These are phyloP conservation scores for Drosophila pseudotalamancana DNA, from an alignment of 2,888 invertebrate genomes.

Conservation along the genomic window DNA sequence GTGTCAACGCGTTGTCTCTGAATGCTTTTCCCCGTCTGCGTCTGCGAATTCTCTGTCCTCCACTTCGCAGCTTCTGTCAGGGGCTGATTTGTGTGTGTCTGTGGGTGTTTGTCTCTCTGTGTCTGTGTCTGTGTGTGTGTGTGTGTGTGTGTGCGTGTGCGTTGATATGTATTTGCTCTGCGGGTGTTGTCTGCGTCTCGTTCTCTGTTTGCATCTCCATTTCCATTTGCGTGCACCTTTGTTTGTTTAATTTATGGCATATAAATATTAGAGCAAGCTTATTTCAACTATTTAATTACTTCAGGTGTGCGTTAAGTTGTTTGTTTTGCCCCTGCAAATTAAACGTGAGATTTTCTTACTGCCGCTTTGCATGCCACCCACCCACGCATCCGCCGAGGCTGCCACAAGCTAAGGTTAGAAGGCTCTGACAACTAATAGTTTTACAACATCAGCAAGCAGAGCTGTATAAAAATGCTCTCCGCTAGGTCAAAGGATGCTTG, in stretches of 20 bases:
- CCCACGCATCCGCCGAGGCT: not conserved
- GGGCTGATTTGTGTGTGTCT: not conserved
- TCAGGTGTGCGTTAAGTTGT: conserved; percentile 59
- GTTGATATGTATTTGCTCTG: conserved; percentile 12
- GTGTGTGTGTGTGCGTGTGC: not conserved
- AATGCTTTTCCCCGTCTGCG: not conserved
- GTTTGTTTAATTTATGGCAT: conserved; percentile 76
- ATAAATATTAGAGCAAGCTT: conserved; percentile 74
- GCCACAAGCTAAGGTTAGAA: conserved; percentile 6
- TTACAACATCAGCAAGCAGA: conserved; percentile 10
- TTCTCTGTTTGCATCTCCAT: not conserved
- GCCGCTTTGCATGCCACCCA: conserved; percentile 11
- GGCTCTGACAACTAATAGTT: conserved; percentile 31
- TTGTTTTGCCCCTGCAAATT: conserved; percentile 33
- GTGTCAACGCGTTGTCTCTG: conserved; percentile 67
- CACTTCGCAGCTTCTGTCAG: conserved; percentile 1
- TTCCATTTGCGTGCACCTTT: conserved; percentile 43
- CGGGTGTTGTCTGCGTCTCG: conserved; percentile 17
- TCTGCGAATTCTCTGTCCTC: conserved; percentile 14
- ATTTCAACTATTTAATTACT: conserved; percentile 78
- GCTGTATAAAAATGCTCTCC: conserved; percentile 1
- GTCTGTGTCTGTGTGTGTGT: not conserved
- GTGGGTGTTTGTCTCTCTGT: not conserved
- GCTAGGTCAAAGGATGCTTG: conserved; percentile 21
- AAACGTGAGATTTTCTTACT: conserved; percentile 18